These are phyloP conservation scores for Standfussiana lucernea DNA, from an alignment of 2,888 invertebrate species.

Conservation along the genomic window DNA sequence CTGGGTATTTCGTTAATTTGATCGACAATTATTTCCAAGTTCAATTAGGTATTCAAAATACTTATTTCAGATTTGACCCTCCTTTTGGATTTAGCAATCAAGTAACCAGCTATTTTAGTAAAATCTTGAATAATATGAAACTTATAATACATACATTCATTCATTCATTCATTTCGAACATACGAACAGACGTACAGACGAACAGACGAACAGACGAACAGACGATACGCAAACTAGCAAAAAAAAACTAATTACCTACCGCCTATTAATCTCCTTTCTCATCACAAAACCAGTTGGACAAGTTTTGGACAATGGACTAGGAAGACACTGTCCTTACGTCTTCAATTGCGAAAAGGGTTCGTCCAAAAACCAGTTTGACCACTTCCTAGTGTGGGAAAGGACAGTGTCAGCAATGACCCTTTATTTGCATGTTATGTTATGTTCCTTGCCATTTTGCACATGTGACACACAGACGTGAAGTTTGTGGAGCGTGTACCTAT, in stretches of 20 bases:
- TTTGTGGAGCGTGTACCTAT: slow-evolving; percentile 22
- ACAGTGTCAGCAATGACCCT: slow-evolving; percentile 82
- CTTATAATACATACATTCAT: too few relatives aligned
- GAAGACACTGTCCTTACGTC: slow-evolving; percentile 80
- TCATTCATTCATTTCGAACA: too few relatives aligned
- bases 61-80: neutral
- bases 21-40: neutral
- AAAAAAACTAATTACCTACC: slow-evolving; percentile 23
- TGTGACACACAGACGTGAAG: slow-evolving; percentile 51
- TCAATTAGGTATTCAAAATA: neutral
- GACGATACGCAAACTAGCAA: too few relatives aligned
- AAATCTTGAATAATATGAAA: too few relatives aligned
- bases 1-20: neutral
- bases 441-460: slow-evolving; percentile 39
- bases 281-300: slow-evolving; percentile 81
- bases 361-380: slow-evolving; percentile 87
- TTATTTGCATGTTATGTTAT: slow-evolving; percentile 84
- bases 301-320: slow-evolving; percentile 87
- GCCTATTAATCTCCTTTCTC: slow-evolving; percentile 26
- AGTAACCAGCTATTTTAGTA: neutral
- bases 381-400: slow-evolving; percentile 85
- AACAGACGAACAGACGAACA: too few relatives aligned
- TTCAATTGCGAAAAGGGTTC: slow-evolving; percentile 78
- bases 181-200: too few relatives aligned
- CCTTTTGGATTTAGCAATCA: neutral